Conservation (phyloP, 1,140 invertebrate species). For the Pissodes strobi region DNA sequence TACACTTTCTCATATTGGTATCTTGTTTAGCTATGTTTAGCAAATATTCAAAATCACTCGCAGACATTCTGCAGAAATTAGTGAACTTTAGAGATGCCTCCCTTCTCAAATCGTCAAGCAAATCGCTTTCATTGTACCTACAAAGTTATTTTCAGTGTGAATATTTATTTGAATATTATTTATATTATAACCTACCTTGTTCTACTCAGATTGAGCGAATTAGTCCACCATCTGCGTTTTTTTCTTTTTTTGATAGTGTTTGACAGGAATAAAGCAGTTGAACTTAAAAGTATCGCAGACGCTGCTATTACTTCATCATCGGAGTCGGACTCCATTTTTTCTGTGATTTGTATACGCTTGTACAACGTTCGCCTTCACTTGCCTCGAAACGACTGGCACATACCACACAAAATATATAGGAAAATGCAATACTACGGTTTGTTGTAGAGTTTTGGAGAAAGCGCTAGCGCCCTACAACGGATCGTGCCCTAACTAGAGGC, state of each 20-base stretch:
- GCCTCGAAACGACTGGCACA: too few relatives aligned
- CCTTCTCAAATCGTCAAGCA: not conserved
- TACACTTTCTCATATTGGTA: too few relatives aligned
- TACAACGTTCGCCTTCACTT: too few relatives aligned
- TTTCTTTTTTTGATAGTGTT: too few relatives aligned
- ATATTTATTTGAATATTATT: conserved; percentile 4
- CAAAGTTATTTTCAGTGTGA: not conserved
- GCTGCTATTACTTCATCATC: too few relatives aligned
- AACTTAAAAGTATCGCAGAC: not conserved
- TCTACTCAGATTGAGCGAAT: conserved; percentile 2
- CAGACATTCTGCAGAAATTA: conserved; percentile 15
- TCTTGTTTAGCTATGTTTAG: conserved; percentile 38
- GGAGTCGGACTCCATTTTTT: too few relatives aligned
- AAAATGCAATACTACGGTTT: too few relatives aligned
- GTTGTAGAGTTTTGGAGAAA: too few relatives aligned
- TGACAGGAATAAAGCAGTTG: not conserved
- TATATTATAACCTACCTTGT: not conserved
- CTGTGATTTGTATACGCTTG: too few relatives aligned
- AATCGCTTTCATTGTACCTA: conserved; percentile 5
- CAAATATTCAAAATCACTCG: conserved; percentile 13
- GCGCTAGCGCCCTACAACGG: too few relatives aligned
- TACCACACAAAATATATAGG: too few relatives aligned
- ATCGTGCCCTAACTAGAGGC: too few relatives aligned
- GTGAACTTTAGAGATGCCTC: not conserved
- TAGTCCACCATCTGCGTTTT: not conserved